Percentiles rank a stretch among this genome's conserved stretches.
Evolutionary conservation across 37 sponge, comb jelly and placozoan species (phyloP).

Genomic region (Halichondria panicea): DNA sequence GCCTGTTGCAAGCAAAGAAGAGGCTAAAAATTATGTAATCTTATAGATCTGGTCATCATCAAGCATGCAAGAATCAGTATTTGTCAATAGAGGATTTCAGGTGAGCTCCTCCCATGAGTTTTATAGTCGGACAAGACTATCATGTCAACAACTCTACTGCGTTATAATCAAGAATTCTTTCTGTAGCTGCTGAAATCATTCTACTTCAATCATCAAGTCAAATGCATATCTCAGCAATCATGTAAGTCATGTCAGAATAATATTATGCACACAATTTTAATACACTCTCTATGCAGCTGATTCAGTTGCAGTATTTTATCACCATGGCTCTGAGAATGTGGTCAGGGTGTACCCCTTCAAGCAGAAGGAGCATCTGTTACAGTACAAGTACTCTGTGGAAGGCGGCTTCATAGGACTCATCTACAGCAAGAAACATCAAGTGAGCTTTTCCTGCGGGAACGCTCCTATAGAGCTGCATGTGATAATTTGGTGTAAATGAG

Average conservation of each 20-base stretch:
- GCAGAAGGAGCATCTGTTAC: not conserved
- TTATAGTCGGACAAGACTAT: too few relatives aligned
- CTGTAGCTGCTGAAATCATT: constrained; percentile 5
- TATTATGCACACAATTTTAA: not conserved
- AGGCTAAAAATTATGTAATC: too few relatives aligned
- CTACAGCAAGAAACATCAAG: constrained; percentile 32
- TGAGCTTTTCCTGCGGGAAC: too few relatives aligned
- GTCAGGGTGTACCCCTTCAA: constrained; percentile 7
- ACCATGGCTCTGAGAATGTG: constrained; percentile 5
- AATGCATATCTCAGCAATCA: constrained; percentile 11
- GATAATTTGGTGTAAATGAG: too few relatives aligned
- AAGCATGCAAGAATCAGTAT: not conserved
- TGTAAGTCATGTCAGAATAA: constrained; percentile 11
- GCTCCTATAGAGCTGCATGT: too few relatives aligned
- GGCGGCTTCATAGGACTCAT: constrained; percentile 19
- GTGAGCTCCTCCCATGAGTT: not conserved
- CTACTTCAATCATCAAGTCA: constrained; percentile 16
- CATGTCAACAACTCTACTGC: not conserved
- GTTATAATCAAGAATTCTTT: not conserved
- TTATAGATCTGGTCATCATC: not conserved
- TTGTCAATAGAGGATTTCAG: constrained; percentile 22
- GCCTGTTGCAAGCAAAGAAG: too few relatives aligned
- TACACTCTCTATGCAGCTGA: constrained; percentile 21
- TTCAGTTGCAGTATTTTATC: constrained; percentile 10
- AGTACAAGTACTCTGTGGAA: constrained; percentile 17